Evolutionary conservation across 2,888 invertebrate species (phyloP).

Genomic region (Caenorhabditis sp.): DNA sequence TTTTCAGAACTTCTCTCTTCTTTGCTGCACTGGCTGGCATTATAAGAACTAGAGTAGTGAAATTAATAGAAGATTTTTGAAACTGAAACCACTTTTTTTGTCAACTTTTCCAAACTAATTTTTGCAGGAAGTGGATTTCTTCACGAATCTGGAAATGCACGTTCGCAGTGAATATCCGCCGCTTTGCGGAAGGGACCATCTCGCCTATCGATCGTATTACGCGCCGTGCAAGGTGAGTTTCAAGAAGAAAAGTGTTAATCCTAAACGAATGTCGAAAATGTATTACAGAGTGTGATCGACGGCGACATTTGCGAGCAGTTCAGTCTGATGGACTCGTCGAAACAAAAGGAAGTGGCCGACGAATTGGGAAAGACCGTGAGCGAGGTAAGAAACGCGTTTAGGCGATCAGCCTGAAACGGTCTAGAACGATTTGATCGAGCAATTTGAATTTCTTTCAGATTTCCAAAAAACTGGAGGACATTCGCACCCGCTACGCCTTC

Average conservation of each 20-base stretch:
- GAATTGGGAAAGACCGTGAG: conserved; percentile 95
- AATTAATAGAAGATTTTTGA: neutral
- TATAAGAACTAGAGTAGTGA: too few relatives aligned
- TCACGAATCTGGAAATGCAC: conserved; percentile 99
- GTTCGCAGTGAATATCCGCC: conserved; percentile 97
- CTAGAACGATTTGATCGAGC: conserved; percentile 1
- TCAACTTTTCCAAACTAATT: conserved; percentile 4
- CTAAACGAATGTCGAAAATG: neutral
- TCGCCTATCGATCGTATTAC: conserved; percentile 96
- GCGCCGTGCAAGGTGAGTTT: conserved; percentile 90
- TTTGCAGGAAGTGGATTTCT: conserved; percentile 93
- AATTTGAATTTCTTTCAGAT: conserved; percentile 81
- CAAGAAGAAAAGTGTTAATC: neutral
- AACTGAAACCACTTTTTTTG: neutral
- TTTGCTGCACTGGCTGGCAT: too few relatives aligned
- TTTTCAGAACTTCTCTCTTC: neutral
- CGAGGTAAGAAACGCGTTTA: conserved; percentile 83
- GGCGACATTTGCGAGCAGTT: conserved; percentile 99
- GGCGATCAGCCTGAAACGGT: neutral
- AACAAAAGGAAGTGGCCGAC: conserved; percentile 94
- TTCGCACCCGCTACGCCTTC: conserved; percentile 98
- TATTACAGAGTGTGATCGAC: conserved; percentile 94
- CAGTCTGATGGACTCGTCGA: conserved; percentile 92
- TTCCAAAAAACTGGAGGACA: conserved; percentile 98
- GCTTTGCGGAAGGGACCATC: conserved; percentile 95